Conservation (phyloP, 2,797 vertebrate species). For the Argyrosomus regius region DNA sequence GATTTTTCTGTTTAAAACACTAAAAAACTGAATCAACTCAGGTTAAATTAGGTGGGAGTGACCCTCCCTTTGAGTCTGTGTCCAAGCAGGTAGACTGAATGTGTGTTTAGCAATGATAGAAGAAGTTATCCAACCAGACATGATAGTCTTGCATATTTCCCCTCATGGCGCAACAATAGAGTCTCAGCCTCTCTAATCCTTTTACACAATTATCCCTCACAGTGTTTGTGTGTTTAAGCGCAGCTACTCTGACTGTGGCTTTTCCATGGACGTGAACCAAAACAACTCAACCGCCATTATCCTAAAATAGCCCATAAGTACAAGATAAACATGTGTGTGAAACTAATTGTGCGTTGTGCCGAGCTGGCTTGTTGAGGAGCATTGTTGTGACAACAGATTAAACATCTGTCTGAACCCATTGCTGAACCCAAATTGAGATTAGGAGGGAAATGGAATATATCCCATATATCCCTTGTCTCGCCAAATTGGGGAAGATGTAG, state of each 20-base stretch:
- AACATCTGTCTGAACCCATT: conserved; percentile 67
- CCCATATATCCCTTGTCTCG: conserved; percentile 61
- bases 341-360: conserved; percentile 67
- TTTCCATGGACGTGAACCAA: conserved; percentile 74
- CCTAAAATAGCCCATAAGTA: conserved; percentile 74
- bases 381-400: conserved; percentile 80
- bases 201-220: conserved; percentile 71
- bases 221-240: conserved; percentile 73
- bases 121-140: conserved; percentile 57
- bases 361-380: conserved; percentile 52
- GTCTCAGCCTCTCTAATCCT: conserved; percentile 74
- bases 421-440: conserved; percentile 61
- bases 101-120: conserved; percentile 44
- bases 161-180: conserved; percentile 65
- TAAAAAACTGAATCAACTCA: neutral
- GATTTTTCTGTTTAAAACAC: neutral
- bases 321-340: conserved; percentile 77
- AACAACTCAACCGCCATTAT: conserved; percentile 71
- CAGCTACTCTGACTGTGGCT: conserved; percentile 65
- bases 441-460: conserved; percentile 65
- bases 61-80: too few species aligned
- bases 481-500: conserved; percentile 49
- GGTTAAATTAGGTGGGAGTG: neutral
- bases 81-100: neutral
- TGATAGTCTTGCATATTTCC: conserved; percentile 66